phyloP scores from a whole-genome alignment of 2,888 invertebrate species.

The Amphimallon solstitiale region DNA sequence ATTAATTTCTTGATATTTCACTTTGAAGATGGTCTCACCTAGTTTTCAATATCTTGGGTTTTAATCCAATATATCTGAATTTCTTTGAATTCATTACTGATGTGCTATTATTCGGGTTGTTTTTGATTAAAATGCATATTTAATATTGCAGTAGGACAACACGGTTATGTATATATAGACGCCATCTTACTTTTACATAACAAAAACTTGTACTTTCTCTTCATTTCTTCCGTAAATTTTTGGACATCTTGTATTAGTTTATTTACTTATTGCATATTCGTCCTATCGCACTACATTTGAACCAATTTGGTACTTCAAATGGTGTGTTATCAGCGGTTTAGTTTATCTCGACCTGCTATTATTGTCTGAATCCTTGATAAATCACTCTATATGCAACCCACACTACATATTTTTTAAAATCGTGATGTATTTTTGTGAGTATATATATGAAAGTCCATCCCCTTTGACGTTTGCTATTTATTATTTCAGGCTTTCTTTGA shows the following conservation, averaged over 20 bases:
- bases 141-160: constrained; percentile 37
- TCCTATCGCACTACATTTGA: constrained; percentile 17
- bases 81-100: constrained; percentile 53
- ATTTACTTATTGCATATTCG: not conserved
- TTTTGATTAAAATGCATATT: constrained; percentile 44
- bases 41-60: constrained; percentile 39
- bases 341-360: not conserved
- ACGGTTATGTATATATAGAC: constrained; percentile 50
- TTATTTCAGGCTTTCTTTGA: too few species aligned
- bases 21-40: constrained; percentile 36
- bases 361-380: constrained; percentile 11
- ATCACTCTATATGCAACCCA: constrained; percentile 6
- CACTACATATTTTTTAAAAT: not conserved
- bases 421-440: too few species aligned
- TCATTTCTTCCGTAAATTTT: constrained; percentile 15
- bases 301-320: not conserved
- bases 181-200: constrained; percentile 51
- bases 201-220: constrained; percentile 33
- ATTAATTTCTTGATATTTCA: not conserved
- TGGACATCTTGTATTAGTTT: not conserved
- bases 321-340: not conserved
- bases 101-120: constrained; percentile 46
- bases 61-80: constrained; percentile 41
- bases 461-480: too few species aligned
- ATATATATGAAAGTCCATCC: too few species aligned